Evolutionary conservation across 2,797 vertebrate genomes (phyloP).

Genomic region (Sebastes vulpes): DNA sequence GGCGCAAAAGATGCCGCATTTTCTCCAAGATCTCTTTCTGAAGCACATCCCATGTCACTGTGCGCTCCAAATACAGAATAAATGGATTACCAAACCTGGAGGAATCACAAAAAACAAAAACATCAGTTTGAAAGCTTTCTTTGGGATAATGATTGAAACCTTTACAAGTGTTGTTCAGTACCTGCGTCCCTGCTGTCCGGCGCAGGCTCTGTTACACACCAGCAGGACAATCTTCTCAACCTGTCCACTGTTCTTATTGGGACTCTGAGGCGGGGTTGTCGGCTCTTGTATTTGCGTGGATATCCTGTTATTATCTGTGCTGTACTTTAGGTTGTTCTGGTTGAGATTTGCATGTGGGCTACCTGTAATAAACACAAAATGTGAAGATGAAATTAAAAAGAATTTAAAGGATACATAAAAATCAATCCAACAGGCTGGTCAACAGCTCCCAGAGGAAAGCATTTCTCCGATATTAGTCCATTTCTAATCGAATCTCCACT

Average conservation of each 20-base stretch:
- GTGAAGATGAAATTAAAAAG: background rate
- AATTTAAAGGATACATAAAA: background rate
- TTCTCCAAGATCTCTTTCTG: constrained; percentile 98
- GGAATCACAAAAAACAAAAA: background rate
- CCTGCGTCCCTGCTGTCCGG: constrained; percentile 96
- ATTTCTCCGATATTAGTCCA: background rate
- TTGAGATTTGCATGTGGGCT: constrained; percentile 95
- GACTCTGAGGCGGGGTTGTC: constrained; percentile 81
- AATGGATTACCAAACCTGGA: constrained; percentile 96
- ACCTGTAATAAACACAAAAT: constrained; percentile 65
- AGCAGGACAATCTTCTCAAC: constrained; percentile 93
- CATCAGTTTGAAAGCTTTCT: background rate
- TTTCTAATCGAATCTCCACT: constrained; percentile 38
- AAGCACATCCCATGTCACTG: constrained; percentile 94
- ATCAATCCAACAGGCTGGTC: background rate
- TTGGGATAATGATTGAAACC: background rate
- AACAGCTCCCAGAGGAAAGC: constrained; percentile 2
- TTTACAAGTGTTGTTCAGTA: constrained; percentile 50
- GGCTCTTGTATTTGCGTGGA: constrained; percentile 87
- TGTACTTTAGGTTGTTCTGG: constrained; percentile 95
- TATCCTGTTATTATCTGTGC: constrained; percentile 88
- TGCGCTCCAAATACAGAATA: constrained; percentile 94
- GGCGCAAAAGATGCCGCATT: constrained; percentile 94
- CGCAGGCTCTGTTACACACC: constrained; percentile 95
- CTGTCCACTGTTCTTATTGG: constrained; percentile 82